Base-by-base conservation (phyloP, 2,888 invertebrate species). In the Platynereis dumerilii region DNA sequence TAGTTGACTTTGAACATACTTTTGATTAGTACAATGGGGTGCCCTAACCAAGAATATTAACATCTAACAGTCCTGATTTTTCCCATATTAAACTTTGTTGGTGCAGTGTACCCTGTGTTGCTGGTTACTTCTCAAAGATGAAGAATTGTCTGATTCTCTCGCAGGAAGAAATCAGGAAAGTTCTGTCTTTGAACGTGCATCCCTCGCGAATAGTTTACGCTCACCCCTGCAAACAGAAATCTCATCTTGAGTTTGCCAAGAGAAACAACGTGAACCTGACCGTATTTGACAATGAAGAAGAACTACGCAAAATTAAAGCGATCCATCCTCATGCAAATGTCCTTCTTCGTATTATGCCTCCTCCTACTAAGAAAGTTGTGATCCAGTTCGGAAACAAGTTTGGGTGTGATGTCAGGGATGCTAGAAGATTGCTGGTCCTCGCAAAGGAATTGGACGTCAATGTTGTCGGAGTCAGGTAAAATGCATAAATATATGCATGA, bases 231-330 rank as follows among this genome's bases (percentile, higher is more conserved):
- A 97, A 96, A 85, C 93, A 93, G 76, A 89, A 90, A 56, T 94
- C 94, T 55, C 95, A 95, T 85, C 90, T 97, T 80, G 90, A 91
- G 57, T 91, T 92, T 86, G 93, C 96, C 59, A 88, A 89, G 24
- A 87, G 89, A 58, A 87, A 88, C 34, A 89, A 91, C 20, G 92
- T 97, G 34, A 87, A 88, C 76, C 88, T 89, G 66, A 94, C 96
- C 91, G 96, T 96, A 27, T 96, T 95, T 83, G 97, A 97, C 87
- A 96, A 93, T 76, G 94, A 94, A 85, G 89, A 90, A 60, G 97
- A 97, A 85, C 88, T 97, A 68, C 88, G 91, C 83, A 97, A 97
- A 87, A 89, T 96, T 78, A 92, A 93, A 83, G 88, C 89, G 75
- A 84, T 90, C 68, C 91, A 90, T 87, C 93, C 95, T 53, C 86